Conservation (phyloP, 2,113 vertebrate species). For the Ariopsis seemanni region DNA sequence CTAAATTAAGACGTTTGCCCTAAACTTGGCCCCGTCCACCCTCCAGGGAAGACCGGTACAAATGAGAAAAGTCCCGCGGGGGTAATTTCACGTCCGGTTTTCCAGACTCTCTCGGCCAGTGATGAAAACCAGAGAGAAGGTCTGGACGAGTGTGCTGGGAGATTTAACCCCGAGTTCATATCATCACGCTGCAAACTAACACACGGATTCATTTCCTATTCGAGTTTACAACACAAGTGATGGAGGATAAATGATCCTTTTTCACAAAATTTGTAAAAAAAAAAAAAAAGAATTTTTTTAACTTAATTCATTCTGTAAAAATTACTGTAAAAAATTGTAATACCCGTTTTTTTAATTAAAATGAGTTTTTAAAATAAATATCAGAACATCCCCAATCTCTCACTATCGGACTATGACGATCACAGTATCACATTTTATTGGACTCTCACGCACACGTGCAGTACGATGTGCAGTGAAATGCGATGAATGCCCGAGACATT, state of each 20-base stretch:
- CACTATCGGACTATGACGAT: too few relatives aligned
- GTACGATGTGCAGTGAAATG: too few relatives aligned
- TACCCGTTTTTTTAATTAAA: too few relatives aligned
- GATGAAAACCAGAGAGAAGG: constrained; percentile 35
- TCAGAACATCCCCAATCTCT: too few relatives aligned
- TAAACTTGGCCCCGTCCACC: constrained; percentile 17
- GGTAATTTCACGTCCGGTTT: constrained; percentile 21
- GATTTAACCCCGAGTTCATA: not conserved
- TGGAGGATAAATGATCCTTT: too few relatives aligned
- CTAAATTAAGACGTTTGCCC: constrained; percentile 27
- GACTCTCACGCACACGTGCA: too few relatives aligned
- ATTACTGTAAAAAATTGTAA: too few relatives aligned
- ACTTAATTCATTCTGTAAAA: too few relatives aligned
- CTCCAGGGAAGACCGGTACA: constrained; percentile 26
- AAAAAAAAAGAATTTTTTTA: too few relatives aligned
- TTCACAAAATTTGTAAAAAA: not conserved
- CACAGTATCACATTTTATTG: too few relatives aligned
- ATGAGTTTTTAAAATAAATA: too few relatives aligned
- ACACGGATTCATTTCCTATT: not conserved
- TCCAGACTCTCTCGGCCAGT: constrained; percentile 38
- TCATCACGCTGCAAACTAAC: not conserved
- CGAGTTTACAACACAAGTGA: not conserved
- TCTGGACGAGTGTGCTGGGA: not conserved
- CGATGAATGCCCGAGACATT: too few relatives aligned
- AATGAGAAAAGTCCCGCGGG: constrained; percentile 13